Conservation (phyloP, 2,113 vertebrate species). For the Thermophis baileyi region DNA sequence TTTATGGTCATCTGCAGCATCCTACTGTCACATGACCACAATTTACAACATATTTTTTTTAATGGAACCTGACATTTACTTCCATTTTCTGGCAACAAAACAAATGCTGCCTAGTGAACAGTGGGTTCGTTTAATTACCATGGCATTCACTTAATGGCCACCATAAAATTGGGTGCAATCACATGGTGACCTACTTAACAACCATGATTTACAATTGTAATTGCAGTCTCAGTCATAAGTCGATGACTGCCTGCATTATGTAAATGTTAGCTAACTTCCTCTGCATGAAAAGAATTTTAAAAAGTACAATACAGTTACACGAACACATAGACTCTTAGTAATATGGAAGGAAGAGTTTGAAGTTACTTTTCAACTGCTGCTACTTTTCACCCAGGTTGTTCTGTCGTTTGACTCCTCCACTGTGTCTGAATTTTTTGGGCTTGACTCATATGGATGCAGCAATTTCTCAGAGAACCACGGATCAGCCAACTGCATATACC, state of each 20-base stretch:
- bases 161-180: neutral
- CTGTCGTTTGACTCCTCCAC: slow-evolving; percentile 90
- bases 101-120: neutral
- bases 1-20: neutral
- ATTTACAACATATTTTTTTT: neutral
- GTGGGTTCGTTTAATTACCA: neutral
- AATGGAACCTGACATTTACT: neutral
- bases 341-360: neutral
- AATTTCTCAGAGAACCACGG: slow-evolving; percentile 79
- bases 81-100: neutral
- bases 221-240: neutral
- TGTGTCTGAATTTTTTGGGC: slow-evolving; percentile 94
- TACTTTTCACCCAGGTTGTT: slow-evolving; percentile 80
- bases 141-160: neutral
- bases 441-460: slow-evolving; percentile 93
- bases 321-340: neutral
- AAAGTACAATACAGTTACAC: neutral
- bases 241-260: neutral
- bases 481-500: slow-evolving; percentile 87
- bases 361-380: neutral
- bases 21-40: neutral
- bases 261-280: neutral
- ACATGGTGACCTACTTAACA: neutral
- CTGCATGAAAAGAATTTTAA: neutral
- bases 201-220: neutral